phyloP scores from a whole-genome alignment of 2,797 vertebrate genomes.

The Arremon brunneinucha region DNA sequence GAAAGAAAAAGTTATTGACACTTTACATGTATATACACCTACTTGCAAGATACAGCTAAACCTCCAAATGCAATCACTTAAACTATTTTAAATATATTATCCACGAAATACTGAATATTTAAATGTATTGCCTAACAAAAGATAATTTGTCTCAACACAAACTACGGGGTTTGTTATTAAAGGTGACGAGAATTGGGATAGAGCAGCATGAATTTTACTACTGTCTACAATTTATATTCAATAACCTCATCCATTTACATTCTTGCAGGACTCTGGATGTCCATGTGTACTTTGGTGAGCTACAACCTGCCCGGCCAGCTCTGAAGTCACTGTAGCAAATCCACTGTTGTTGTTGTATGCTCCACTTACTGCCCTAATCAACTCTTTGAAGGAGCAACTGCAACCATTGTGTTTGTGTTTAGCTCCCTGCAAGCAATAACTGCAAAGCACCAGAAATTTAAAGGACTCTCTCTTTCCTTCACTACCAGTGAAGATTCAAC shows the following conservation, averaged over 20 bases:
- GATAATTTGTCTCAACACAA: background rate
- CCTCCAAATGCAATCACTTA: background rate
- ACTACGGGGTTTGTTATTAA: background rate
- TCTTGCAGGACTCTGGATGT: background rate
- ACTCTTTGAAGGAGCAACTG: too few relatives aligned
- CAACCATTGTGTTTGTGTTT: accelerated
- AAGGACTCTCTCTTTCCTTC: background rate
- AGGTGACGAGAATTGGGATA: background rate
- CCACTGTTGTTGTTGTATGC: accelerated
- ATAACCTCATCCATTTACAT: background rate
- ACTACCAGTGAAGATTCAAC: background rate
- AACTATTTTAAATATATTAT: background rate
- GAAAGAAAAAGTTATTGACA: background rate
- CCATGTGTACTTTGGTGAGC: background rate
- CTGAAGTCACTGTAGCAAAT: background rate
- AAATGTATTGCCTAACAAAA: background rate
- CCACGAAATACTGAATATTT: background rate
- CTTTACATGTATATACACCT: background rate
- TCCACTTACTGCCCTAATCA: background rate
- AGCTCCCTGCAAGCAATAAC: background rate
- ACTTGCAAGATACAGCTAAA: background rate
- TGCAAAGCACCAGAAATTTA: background rate
- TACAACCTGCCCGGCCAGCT: background rate
- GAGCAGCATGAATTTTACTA: background rate
- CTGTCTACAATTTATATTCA: background rate